Conservation (phyloP, 2,113 vertebrate species). For the Grammomys surdaster region DNA sequence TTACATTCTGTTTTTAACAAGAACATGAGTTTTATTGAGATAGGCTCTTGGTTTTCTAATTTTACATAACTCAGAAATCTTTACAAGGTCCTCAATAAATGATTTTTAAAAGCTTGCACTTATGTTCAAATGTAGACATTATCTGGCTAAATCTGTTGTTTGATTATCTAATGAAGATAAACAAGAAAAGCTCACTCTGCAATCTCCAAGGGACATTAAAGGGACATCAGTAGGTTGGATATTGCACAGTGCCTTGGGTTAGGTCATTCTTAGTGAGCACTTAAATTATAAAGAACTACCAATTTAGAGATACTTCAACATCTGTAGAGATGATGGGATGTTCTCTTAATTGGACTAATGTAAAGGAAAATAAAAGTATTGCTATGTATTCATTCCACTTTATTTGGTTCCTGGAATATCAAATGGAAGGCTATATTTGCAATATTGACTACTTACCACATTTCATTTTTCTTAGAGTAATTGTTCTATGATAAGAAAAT, state of each 20-base stretch:
- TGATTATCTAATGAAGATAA: constrained; percentile 17
- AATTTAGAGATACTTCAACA: constrained; percentile 23
- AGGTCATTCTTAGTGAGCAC: not conserved
- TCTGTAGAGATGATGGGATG: not conserved
- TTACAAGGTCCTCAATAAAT: not conserved
- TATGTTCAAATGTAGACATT: not conserved
- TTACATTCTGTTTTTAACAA: not conserved
- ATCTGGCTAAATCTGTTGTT: not conserved
- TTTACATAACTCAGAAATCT: not conserved
- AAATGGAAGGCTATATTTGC: not conserved
- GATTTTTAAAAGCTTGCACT: not conserved
- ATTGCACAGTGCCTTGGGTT: constrained; percentile 28
- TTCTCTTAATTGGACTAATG: not conserved
- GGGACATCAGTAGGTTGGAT: constrained; percentile 9
- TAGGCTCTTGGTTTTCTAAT: not conserved
- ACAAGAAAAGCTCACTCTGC: constrained; percentile 17
- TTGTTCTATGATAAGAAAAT: not conserved
- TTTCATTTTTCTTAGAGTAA: not conserved
- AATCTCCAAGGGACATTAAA: constrained; percentile 40
- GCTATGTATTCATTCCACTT: not conserved
- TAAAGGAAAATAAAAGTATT: constrained; percentile 43
- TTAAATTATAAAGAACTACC: constrained; percentile 39
- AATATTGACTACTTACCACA: not conserved
- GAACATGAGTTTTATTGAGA: not conserved
- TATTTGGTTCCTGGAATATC: not conserved